Conservation (phyloP, 2,888 invertebrate species). For the Pollenia griseotomentosa region DNA sequence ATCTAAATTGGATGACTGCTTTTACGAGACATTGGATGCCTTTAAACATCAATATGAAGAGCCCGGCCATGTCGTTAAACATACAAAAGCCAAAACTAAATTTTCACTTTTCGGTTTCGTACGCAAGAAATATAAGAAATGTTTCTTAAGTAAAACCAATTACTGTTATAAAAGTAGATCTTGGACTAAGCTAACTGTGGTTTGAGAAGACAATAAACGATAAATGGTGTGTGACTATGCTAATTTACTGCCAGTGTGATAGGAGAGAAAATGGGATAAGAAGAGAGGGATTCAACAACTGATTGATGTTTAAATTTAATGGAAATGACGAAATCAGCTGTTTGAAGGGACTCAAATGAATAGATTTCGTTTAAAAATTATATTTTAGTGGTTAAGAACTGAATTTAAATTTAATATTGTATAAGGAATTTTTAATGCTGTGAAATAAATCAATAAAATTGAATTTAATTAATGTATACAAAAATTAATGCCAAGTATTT, state of each 20-base stretch:
- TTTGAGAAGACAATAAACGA: neutral
- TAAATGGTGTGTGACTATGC: neutral
- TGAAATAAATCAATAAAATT: conserved; percentile 58
- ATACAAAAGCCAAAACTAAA: conserved; percentile 32
- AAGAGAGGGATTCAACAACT: neutral
- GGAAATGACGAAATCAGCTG: neutral
- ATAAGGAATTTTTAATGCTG: neutral
- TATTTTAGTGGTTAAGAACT: too few relatives aligned
- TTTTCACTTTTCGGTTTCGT: conserved; percentile 31
- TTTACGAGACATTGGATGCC: conserved; percentile 5
- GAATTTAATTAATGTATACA: conserved; percentile 12
- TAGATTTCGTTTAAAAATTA: neutral
- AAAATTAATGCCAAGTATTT: neutral
- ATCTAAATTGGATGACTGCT: neutral
- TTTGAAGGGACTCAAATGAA: neutral
- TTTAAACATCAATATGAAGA: conserved; percentile 30
- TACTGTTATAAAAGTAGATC: conserved; percentile 57
- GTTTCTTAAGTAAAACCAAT: conserved; percentile 2
- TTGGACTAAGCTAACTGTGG: conserved; percentile 7
- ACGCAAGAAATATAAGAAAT: conserved; percentile 58
- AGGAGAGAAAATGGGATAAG: neutral
- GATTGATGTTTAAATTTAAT: neutral
- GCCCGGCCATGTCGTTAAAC: neutral
- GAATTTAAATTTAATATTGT: neutral
- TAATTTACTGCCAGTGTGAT: neutral